Evolutionary conservation across 1,140 invertebrate species (phyloP), one percentile per base, ranked within the genome.

Genomic region (Brachystomella parvula): DNA sequence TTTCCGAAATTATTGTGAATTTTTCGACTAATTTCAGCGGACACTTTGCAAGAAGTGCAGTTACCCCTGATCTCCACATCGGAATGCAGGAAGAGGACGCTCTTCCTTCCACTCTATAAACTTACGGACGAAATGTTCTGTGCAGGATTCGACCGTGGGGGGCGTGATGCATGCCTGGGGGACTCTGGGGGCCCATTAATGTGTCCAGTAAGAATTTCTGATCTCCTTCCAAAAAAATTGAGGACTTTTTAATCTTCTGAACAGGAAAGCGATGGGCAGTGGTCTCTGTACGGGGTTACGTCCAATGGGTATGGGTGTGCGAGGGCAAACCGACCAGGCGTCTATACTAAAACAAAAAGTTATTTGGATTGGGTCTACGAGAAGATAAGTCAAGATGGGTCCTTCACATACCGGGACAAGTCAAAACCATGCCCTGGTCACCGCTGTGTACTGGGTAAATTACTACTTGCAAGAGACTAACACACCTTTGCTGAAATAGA

Each of bases 111-210:
- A 9, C 77, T 87, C 19, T 92, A 91, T 74, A 82, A 84, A 30
- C 88, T 93, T 33, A 92, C 90, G 0, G 84, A 89, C 31, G 88
- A 92, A 75, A 94, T 94, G 90, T 89, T 93, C 76, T 94, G 91
- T 75, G 91, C 91, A 2, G 91, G 91, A 0, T 89, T 85, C 76
- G 82, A 82, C 32, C 82, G 85, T 2, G 85, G 85, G 21, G 84
- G 84, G 2, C 76, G 82, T 39, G 91, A 94, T 76, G 91, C 91
- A 0, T 94, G 91, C 77, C 84, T 90, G 0, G 92, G 92, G 0
- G 92, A 94, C 74, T 91, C 88, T n/a, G 70, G 70, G 19, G 65
- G 66, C 28, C 64, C 64, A 32, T 32, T 71, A 15, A 72, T 71
- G 67, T 71, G 66, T 66, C 60, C 66, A 30, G 69, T 68, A 65